phyloP scores from a whole-genome alignment of 2,797 vertebrate genomes.

The Scolopax rusticola region DNA sequence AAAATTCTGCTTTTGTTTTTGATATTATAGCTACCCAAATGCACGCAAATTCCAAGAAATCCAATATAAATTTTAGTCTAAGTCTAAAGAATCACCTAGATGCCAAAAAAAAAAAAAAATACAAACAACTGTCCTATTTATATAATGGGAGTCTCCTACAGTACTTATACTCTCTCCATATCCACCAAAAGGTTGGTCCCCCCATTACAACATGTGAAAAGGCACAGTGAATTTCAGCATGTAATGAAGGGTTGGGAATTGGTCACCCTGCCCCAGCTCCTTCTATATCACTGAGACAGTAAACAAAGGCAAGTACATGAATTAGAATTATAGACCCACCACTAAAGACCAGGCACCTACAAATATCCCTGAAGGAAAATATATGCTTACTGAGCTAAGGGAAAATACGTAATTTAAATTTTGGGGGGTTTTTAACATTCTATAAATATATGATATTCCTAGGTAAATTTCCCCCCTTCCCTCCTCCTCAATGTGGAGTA shows the following conservation, averaged over 20 bases:
- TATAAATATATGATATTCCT: background rate
- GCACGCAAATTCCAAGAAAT: constrained; percentile 30
- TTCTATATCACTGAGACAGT: constrained; percentile 13
- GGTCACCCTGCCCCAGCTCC: background rate
- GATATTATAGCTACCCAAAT: constrained; percentile 26
- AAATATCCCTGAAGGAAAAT: constrained; percentile 2
- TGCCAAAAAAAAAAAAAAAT: background rate
- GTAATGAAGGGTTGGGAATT: background rate
- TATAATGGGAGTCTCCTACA: background rate
- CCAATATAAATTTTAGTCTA: background rate
- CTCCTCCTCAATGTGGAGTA: background rate
- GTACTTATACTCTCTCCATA: background rate
- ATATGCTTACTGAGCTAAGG: background rate
- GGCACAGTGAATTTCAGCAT: background rate
- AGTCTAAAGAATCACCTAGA: constrained; percentile 11
- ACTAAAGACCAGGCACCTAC: background rate
- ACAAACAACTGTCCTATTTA: background rate
- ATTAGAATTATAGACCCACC: background rate
- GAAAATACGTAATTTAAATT: background rate
- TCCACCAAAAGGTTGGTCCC: background rate
- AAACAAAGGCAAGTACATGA: constrained; percentile 30
- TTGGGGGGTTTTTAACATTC: background rate
- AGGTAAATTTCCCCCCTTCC: background rate
- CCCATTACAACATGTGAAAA: background rate
- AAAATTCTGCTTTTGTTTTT: constrained; percentile 52